phyloP scores from a whole-genome alignment of 2,888 invertebrate species.

The Cyclophora albipunctata region DNA sequence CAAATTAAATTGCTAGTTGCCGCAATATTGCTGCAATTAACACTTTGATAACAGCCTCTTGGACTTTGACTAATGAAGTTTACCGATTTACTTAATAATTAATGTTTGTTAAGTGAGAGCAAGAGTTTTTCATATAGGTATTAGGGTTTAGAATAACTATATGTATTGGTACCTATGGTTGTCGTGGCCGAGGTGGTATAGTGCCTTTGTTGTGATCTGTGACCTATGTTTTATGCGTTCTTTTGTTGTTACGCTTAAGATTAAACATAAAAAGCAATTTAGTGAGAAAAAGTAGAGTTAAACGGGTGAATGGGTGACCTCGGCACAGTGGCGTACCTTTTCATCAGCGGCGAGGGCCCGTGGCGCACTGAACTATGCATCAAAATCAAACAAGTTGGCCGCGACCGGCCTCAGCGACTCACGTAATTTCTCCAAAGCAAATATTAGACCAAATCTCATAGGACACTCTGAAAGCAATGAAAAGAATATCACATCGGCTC shows the following conservation, averaged over 20 bases:
- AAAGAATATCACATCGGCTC: constrained; percentile 49
- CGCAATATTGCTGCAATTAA: constrained; percentile 67
- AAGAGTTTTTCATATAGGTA: too few species aligned
- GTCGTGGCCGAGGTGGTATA: too few species aligned
- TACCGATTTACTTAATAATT: too few species aligned
- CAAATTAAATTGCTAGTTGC: constrained; percentile 67
- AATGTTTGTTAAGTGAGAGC: too few species aligned
- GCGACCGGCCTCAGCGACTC: constrained; percentile 45
- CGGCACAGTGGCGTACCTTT: constrained; percentile 27
- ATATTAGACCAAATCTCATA: constrained; percentile 64
- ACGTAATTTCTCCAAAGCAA: constrained; percentile 66
- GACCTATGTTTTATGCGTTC: too few species aligned
- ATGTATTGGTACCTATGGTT: too few species aligned
- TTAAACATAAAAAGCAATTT: too few species aligned
- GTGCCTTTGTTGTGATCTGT: too few species aligned
- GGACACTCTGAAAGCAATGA: constrained; percentile 51
- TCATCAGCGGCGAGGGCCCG: constrained; percentile 36
- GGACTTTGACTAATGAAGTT: constrained; percentile 9
- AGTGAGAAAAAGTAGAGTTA: too few species aligned
- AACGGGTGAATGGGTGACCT: constrained; percentile 6
- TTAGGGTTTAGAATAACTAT: too few species aligned
- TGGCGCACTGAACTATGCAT: constrained; percentile 64
- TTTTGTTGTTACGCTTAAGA: too few species aligned
- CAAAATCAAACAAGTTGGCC: constrained; percentile 66
- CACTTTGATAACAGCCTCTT: constrained; percentile 53